Evolutionary conservation across 1,140 invertebrate species (phyloP).

Genomic region (Aplysia californica): DNA sequence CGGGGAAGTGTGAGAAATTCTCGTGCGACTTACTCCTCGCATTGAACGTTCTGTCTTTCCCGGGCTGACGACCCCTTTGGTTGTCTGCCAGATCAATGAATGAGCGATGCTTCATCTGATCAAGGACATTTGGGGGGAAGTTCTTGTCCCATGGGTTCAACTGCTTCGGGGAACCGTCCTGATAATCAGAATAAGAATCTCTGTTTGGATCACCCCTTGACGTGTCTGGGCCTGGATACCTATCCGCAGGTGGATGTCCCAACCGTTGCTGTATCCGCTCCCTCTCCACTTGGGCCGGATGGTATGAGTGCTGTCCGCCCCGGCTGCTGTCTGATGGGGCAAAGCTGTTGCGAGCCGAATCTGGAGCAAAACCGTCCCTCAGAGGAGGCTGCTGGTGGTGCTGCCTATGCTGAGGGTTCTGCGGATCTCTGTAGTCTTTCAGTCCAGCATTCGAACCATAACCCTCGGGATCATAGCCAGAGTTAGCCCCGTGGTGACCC

Average conservation of each 20-base stretch:
- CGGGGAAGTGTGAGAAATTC: slow-evolving; percentile 6
- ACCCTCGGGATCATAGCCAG: too few species aligned
- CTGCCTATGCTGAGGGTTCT: too few species aligned
- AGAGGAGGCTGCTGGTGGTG: neutral
- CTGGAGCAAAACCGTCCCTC: slow-evolving; percentile 12
- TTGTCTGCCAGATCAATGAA: slow-evolving; percentile 16
- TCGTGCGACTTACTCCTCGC: slow-evolving; percentile 21
- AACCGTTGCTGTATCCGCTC: neutral
- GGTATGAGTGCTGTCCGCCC: neutral
- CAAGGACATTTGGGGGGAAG: slow-evolving; percentile 3
- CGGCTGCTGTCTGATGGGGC: slow-evolving; percentile 10
- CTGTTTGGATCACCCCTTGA: neutral
- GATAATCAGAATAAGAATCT: slow-evolving; percentile 19
- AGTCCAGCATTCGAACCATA: too few species aligned
- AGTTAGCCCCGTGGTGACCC: too few species aligned
- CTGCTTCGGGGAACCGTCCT: slow-evolving; percentile 4
- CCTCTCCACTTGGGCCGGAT: neutral
- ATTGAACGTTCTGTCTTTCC: neutral
- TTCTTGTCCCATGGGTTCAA: slow-evolving; percentile 12
- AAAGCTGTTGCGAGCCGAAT: slow-evolving; percentile 18
- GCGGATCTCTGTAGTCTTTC: too few species aligned
- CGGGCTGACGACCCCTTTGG: neutral
- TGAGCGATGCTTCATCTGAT: slow-evolving; percentile 4
- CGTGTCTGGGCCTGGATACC: too few species aligned
- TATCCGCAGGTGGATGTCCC: too few species aligned